Base-by-base conservation (phyloP, 2,888 invertebrate genomes). In the Latrodectus hesperus region DNA sequence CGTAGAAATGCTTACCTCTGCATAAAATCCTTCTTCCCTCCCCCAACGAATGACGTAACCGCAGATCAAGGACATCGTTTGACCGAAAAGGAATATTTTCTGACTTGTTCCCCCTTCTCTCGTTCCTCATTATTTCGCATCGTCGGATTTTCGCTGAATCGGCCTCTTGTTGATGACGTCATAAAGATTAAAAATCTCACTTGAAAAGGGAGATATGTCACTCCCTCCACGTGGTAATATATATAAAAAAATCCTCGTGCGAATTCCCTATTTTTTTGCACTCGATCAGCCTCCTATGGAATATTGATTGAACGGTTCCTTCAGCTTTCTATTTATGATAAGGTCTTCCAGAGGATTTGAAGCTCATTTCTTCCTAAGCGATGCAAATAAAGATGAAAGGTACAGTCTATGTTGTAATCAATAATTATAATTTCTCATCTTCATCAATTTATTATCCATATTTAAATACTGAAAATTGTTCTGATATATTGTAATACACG, bases 71-170 rank as follows among this genome's bases (percentile, higher is more conserved):
- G 60, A 60, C n/a, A 11, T 60, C 60, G 12, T 60, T 10, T 60
- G 60, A 60, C 16, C 0, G 52, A n/a, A 53, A 6, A 53, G 9
- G 11, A 55, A 74, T 22, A 22, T 74, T 17, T 73, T 68, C 67
- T 68, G 26, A 17, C 64, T 74, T 67, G 38, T 55, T 49, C 60
- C 65, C 52, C 12, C 55, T 26, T 22, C 17, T 68, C 12, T 55
- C 75, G 11, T 74, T 49, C 67, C 74, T 82, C 75, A 82, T 82
- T 82, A 82, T 82, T 82, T 70, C 75, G 68, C 49, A n/a, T 75
- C 82, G 75, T 14, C 74, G 70, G 60, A 65, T 75, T 81, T 82
- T 70, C 67, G 82, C 70, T 82, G 82, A 68, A 67, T 75, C 67
- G 60, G 51, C 70, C 68, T 68, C 60, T 74, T 79, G 53, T 22